Conservation (phyloP, 2,113 vertebrate genomes). For the Strix aluco region DNA sequence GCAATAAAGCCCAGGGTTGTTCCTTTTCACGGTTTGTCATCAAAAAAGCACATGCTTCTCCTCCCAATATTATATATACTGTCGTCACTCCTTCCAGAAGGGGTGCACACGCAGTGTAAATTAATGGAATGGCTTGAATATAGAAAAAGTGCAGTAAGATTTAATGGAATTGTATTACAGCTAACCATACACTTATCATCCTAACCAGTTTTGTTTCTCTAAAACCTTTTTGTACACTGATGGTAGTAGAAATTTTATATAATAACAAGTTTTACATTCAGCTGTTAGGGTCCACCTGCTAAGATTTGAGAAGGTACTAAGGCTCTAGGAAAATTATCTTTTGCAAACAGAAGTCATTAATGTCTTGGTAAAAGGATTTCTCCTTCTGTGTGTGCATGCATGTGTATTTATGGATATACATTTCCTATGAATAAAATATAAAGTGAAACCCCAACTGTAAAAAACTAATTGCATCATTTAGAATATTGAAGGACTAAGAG, state of each 20-base stretch:
- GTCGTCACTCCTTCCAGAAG: not conserved
- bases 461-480: conserved; percentile 42
- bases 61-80: not conserved
- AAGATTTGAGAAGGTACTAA: conserved; percentile 24
- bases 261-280: conserved; percentile 6
- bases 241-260: conserved; percentile 8
- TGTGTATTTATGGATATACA: conserved; percentile 40
- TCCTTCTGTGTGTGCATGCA: not conserved
- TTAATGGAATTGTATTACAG: not conserved
- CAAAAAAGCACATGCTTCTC: not conserved
- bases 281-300: not conserved
- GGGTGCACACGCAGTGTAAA: not conserved
- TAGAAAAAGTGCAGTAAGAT: not conserved
- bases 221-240: not conserved
- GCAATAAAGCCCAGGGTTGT: not conserved
- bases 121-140: not conserved
- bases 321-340: conserved; percentile 42
- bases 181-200: not conserved
- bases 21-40: not conserved
- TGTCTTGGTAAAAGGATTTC: conserved; percentile 40
- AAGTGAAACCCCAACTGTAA: conserved; percentile 25
- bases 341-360: conserved; percentile 49
- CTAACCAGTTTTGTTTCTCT: conserved; percentile 16
- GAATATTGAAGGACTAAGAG: not conserved
- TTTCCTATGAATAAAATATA: conserved; percentile 66